phyloP scores from a whole-genome alignment of 2,888 invertebrate genomes.

The Ellobium chinense region DNA sequence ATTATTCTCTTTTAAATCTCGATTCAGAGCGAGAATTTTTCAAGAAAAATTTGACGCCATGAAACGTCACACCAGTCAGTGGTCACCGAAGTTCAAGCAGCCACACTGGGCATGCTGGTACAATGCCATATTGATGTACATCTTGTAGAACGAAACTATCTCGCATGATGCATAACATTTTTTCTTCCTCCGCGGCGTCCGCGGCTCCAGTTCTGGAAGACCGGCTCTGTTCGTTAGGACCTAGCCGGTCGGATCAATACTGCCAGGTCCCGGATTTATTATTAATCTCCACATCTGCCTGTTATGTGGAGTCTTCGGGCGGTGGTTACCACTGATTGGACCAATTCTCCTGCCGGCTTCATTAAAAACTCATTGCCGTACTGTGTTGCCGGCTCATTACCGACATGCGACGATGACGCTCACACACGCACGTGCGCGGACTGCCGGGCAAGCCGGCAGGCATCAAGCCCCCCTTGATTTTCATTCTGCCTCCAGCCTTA shows the following conservation, averaged over 20 bases:
- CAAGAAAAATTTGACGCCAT: too few relatives aligned
- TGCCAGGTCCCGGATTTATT: conserved; percentile 3
- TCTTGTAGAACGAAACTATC: too few relatives aligned
- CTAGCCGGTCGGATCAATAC: neutral
- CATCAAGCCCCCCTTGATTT: neutral
- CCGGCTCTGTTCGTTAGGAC: neutral
- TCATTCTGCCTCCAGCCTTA: too few relatives aligned
- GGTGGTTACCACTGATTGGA: conserved; percentile 19
- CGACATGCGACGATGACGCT: neutral
- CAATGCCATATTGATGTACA: too few relatives aligned
- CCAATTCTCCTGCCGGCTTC: conserved; percentile 9
- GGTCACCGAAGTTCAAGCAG: too few relatives aligned
- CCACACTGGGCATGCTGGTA: too few relatives aligned
- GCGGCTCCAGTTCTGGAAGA: too few relatives aligned
- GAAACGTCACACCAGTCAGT: too few relatives aligned
- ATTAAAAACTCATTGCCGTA: conserved; percentile 30
- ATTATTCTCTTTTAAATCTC: too few relatives aligned
- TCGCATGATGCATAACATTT: neutral
- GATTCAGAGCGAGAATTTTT: too few relatives aligned
- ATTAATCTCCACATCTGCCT: conserved; percentile 25
- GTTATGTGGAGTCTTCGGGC: neutral
- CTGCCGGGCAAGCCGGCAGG: neutral
- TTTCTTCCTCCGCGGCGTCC: neutral
- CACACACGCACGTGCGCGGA: neutral
- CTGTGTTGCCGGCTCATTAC: neutral